Evolutionary conservation across 1,140 invertebrate genomes (phyloP), one percentile per base, ranked within the genome.

Genomic region (Drosophila tani): DNA sequence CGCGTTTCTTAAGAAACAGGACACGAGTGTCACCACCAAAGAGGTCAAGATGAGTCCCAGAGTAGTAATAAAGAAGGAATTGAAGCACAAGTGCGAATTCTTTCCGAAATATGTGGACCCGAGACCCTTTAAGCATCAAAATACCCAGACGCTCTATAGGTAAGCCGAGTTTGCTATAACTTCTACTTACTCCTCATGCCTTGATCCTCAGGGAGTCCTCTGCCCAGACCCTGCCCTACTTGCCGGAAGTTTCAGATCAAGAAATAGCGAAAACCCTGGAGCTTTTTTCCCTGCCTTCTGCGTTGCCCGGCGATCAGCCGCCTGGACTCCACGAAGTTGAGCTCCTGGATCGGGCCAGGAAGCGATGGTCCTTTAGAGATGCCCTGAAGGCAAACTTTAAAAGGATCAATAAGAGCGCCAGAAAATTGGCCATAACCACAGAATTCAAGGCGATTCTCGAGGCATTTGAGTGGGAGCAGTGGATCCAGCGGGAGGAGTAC

Each of bases 211-310:
- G 91, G 69, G 97, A 97, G 82, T 95, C 94, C 17, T 96, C 96
- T 66, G 93, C 95, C 19, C 96, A 97, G 92, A 97, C 97, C 1
- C 84, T 94, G 50, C 96, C 96, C 2, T 97, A 95, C 63, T 94
- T 96, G 35, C 92, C 92, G 0, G 91, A 93, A 15, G 94, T 95
- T 77, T 91, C 93, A 5, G 75, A 94, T 43, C 76, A 85, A 6
- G 80, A 83, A 0, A 45, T 63, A 81, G 46, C 49, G 19, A 21
- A 53, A 1, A 53, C 40, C 2, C 14, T 91, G 1, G 92, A 93
- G 58, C 55, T 93, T 0, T 92, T 88, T 27, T 80, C 79, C 17
- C 91, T 93, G 29, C 24, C 91, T 15, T 71, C 59, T 1, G 24
- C 91, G 5, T 64, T 93, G 38, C 14, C 69, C 1, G 82, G 81